Conservation (phyloP, 2,888 invertebrate species). For the Phlogophora meticulosa region DNA sequence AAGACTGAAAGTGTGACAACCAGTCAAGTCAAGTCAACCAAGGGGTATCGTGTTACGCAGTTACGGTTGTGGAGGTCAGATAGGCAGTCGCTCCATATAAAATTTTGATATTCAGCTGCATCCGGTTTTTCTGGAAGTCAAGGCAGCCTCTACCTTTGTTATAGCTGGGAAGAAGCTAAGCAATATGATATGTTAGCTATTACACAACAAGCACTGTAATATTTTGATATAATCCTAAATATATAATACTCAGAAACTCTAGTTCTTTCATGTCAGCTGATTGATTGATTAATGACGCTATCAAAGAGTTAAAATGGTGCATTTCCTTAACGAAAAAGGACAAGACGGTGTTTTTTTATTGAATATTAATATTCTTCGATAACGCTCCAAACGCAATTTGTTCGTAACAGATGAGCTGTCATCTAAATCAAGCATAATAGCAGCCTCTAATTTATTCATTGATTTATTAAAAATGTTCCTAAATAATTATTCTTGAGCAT, state of each 20-base stretch:
- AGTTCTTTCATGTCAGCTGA: background rate
- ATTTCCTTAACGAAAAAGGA: constrained; percentile 4
- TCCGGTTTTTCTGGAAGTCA: too few species aligned
- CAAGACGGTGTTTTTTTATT: background rate
- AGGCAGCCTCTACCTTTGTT: too few species aligned
- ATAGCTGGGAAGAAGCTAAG: too few species aligned
- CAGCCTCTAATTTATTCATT: constrained; percentile 88
- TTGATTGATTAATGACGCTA: background rate
- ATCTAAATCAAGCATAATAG: constrained; percentile 87
- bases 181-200: too few species aligned
- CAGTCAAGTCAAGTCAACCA: too few species aligned
- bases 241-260: background rate
- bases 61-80: too few species aligned
- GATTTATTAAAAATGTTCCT: constrained; percentile 88
- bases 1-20: too few species aligned
- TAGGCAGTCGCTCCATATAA: too few species aligned
- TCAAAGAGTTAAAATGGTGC: background rate
- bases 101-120: too few species aligned
- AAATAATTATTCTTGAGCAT: constrained; percentile 88
- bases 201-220: too few species aligned
- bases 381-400: constrained; percentile 78
- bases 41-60: too few species aligned
- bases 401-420: constrained; percentile 84
- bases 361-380: constrained; percentile 56
- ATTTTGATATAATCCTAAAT: background rate